phyloP scores from a whole-genome alignment of 2,113 vertebrate genomes.

The Galbula dea region DNA sequence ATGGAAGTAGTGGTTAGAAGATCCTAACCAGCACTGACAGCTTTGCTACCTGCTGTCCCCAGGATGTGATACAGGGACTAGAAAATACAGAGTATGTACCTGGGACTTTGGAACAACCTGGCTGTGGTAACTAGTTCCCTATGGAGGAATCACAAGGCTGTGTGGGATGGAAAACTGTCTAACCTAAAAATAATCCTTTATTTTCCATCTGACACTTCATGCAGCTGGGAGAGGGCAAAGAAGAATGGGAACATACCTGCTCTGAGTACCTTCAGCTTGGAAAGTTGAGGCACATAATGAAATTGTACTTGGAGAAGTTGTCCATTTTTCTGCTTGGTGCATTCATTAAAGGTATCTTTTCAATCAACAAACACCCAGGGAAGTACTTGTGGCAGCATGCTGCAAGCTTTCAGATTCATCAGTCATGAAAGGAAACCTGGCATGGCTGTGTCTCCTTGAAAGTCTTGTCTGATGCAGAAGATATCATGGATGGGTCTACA shows the following conservation, averaged over 20 bases:
- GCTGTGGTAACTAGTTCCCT: neutral
- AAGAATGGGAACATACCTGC: neutral
- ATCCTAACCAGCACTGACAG: neutral
- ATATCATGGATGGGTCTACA: neutral
- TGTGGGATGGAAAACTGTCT: neutral
- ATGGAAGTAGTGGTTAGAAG: neutral
- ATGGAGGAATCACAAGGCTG: fast-evolving
- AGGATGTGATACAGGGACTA: neutral
- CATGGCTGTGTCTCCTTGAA: neutral
- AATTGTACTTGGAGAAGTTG: neutral
- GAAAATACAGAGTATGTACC: neutral
- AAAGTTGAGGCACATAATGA: neutral
- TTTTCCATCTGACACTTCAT: neutral
- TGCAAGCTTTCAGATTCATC: neutral
- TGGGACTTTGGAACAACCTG: neutral
- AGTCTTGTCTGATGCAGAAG: neutral
- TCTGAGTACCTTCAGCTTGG: neutral
- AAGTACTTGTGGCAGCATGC: neutral
- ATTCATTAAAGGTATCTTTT: neutral
- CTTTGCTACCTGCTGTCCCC: neutral
- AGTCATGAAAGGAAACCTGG: neutral
- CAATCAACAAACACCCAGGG: neutral
- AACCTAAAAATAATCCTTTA: neutral
- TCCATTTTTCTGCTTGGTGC: neutral
- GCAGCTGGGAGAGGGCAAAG: neutral